Base-by-base conservation (phyloP, 2,113 vertebrate species). In the Neolamprologus falcicula region DNA sequence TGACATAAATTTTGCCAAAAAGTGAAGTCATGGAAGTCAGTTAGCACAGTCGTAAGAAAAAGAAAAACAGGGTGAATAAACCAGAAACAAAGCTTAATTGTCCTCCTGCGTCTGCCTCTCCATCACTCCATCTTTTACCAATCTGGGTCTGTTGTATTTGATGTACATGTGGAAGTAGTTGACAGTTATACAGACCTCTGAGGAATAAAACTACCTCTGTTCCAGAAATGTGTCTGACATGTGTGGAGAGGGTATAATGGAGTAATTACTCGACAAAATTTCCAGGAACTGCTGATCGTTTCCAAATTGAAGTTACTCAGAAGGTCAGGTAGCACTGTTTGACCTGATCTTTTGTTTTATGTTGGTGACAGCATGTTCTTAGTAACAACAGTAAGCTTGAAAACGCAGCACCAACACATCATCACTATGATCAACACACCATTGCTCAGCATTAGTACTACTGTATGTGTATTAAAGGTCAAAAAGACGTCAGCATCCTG, bases 21-120 rank as follows among this genome's bases (percentile, higher is more conserved):
- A 88, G 88, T 94, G 82, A 91, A 86, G 85, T 94, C 92, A 93
- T 87, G 66, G 66, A 33, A 66, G 50, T 63, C 66, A 31, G 80
- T 55, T 47, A 73, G 80, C 31, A 8, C 55, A 83, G 66, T 81
- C 55, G 1, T 37, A n/a, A 83, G 80, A 6, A 80, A n/a, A 59
- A 55, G 28, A 33, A 37, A 83, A 33, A 76, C 54, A 57, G 28
- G 14, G 24, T 28, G 24, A 50, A 50, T 47, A 76, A 47, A 26
- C 19, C 19, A 21, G 83, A 82, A 94, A 94, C 92, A 94, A 95
- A 93, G 83, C 76, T 19, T 92, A 95, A 82, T 93, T 35, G 79
- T 91, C 21, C 37, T 45, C 21, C 66, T 63, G 14, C 24, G 19
- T 33, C 80, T 28, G 4, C 68, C 14, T 37, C 12, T 86, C 40